Base-by-base conservation (phyloP, 92 coral and sea anemone genomes). In the Zoanthus sociatus region DNA sequence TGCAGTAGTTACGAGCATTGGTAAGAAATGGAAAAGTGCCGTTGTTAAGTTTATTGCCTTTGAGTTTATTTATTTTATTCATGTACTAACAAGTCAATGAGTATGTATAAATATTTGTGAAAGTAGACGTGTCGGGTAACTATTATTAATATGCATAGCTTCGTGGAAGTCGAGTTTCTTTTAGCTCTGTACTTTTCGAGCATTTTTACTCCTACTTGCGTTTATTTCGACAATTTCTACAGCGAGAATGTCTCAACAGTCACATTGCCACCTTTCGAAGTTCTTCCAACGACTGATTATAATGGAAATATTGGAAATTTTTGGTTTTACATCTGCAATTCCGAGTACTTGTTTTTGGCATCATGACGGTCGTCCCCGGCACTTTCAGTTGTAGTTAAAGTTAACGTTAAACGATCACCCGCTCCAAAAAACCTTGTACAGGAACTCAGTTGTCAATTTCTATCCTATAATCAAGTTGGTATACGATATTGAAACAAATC, bases 401-500 rank as follows among this genome's bases (percentile, higher is more conserved):
- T 78, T 61, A 37, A 84, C 71, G n/a, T 55, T 84, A 66, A 84
- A 17, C 18, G 66, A 78, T 32, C 72, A 78, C 20, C 61, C 18
- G 17, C 79, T 69, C 54, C 88, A 78, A 72, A 68, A 61, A 48
- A 84, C 67, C 78, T 71, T 84, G 69, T 71, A 71, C 88, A 84
- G 88, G 79, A 84, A 84, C 76, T 84, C 88, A 56, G 86, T 81
- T 54, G 82, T 81, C 20, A 30, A 78, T 54, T 88, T 88, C 56
- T 78, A 88, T 16, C 87, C 73, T 54, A 71, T 73, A 26, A 71
- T 76, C 51, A 84, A 89, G 47, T 75, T 89, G 64, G 45, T 84
- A 37, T 81, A 79, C 54, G 92, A 89, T 73, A 86, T 89, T 6
- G 86, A 86, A 63, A 75, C 68, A 44, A 90, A 86, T 72, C 93